Evolutionary conservation across 2,888 invertebrate genomes (phyloP), one percentile per base, ranked within the genome.

Genomic region (Campoplex capitator): DNA sequence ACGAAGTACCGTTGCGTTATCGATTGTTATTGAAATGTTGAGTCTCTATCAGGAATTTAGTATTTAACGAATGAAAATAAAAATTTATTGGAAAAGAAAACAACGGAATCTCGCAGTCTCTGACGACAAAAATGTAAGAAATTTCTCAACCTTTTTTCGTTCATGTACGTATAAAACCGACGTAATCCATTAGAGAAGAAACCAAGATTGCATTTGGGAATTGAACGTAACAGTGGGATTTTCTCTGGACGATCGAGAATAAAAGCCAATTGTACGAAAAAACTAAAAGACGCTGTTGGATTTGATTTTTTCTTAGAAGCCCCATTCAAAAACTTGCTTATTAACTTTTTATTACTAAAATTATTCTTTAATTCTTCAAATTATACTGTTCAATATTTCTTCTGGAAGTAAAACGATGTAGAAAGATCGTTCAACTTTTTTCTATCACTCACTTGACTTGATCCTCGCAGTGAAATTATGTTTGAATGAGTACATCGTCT

Each of bases 181-280:
- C 80, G 76, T 83, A 79, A 86, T 86, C 83, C 81, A 84, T 82
- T 78, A 45, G n/a, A 81, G 51, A 84, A 78, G 68, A 58, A 70
- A 62, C 73, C 67, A 58, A 68, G 65, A 89, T 89, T 89, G 82
- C 88, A 81, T 88, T 88, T 86, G 89, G 86, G 88, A 88, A 89
- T 89, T 85, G 84, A 70, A 51, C 75, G 58, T 45, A 70, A 45
- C 74, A 75, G 71, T 18, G 38, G 74, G 78, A 58, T 84, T 73
- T 81, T 65, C 42, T 51, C 32, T 7, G 58, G 54, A 68, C 79
- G 51, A 13, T 78, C 42, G 81, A 65, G 35, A 45, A 83, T 77
- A 18, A 35, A 81, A 42, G 51, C 38, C 38, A 23, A 68, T 77
- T 65, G 74, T 78, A 83, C 75, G 77, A 83, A 80, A 56, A 76